Base-by-base conservation (phyloP, 2,113 vertebrate species). In the Falco punctatus region DNA sequence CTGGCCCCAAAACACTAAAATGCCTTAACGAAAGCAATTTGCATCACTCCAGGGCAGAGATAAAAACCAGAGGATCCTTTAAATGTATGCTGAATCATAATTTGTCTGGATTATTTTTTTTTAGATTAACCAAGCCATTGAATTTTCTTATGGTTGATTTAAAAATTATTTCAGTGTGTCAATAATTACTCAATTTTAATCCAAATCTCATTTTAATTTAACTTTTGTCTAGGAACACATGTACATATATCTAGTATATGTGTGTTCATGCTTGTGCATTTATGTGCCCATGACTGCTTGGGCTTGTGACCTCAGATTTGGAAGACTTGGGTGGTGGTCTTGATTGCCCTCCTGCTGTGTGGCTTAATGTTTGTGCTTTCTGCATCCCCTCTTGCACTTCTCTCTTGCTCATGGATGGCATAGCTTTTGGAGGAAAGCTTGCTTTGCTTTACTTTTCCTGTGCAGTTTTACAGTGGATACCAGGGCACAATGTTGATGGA, bases 101-200 rank as follows among this genome's bases (percentile, higher is more conserved):
- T 88, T 66, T 83, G 15, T 62, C 54, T 88, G 78, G 40, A 88
- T 86, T 42, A 38, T 38, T 94, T 73, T 15, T 70, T 90, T 86
- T 83, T 66, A 66, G 46, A 44, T 81, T 74, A 78, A 77, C 13
- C 22, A 35, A 88, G 33, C 23, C 42, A 22, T 88, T 82, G 51
- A 32, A 73, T 95, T 90, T 82, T 54, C 61, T 72, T 58, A 62
- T 70, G 42, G 73, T 16, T 86, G 69, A 90, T 67, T 88, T 82
- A 86, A 48, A 95, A 91, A 88, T 92, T 46, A 78, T 70, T 92
- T 93, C 75, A 84, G 5, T 49, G 64, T 90, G 74, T 35, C 58
- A 55, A 35, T 85, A 66, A 81, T 89, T 74, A 87, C 44, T 16
- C 65, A 64, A 30, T 78, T 84, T 69, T 59, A 67, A 82, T 82